Percentiles rank a stretch among this genome's conserved stretches.
phyloP scores from a whole-genome alignment of 1,140 invertebrate species.

The Rhagoletis zephyria region DNA sequence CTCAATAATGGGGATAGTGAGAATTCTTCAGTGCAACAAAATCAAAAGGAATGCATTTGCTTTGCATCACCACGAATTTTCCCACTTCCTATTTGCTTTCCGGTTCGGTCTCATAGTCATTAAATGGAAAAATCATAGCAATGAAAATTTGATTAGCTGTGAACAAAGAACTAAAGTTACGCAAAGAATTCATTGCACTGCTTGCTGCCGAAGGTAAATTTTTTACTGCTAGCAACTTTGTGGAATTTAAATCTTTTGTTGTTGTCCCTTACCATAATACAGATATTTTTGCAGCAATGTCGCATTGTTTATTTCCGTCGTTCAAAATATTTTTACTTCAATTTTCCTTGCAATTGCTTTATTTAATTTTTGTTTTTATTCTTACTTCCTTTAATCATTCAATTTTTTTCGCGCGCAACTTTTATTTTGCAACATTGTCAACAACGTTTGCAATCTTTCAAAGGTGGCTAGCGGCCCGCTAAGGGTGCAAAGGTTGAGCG shows the following conservation, averaged over 20 bases:
- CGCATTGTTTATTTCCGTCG: neutral
- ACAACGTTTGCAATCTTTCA: neutral
- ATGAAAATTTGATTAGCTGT: constrained; percentile 41
- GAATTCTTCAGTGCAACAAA: neutral
- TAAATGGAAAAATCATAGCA: neutral
- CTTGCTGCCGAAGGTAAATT: too few relatives aligned
- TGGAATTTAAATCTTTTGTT: neutral
- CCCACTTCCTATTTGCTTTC: neutral
- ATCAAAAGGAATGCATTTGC: neutral
- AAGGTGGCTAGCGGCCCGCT: neutral
- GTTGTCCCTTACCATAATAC: neutral
- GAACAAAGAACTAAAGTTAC: neutral
- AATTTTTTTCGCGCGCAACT: neutral
- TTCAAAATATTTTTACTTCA: neutral
- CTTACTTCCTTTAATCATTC: neutral
- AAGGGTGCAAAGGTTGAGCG: neutral
- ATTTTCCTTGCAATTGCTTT: neutral
- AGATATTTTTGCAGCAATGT: neutral
- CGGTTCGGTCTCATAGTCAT: neutral
- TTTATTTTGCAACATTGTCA: constrained; percentile 34
- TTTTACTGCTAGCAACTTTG: neutral
- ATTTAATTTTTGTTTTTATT: neutral
- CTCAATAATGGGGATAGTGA: neutral
- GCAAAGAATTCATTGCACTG: neutral
- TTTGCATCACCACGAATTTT: neutral